phyloP scores from a whole-genome alignment of 2,888 invertebrate species.

The Melolontha melolontha region DNA sequence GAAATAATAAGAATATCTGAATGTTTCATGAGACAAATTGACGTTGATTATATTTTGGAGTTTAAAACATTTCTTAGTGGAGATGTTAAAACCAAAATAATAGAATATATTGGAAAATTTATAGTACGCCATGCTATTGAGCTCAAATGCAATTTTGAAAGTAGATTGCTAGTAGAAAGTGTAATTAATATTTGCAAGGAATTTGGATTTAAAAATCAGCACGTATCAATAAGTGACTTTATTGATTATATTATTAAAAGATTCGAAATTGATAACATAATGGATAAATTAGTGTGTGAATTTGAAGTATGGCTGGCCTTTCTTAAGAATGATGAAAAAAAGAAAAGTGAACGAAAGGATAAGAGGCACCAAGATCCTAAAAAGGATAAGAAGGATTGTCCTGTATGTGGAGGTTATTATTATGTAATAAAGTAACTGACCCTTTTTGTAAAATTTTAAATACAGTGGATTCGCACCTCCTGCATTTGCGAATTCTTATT shows the following conservation, averaged over 20 bases:
- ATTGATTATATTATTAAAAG: background rate
- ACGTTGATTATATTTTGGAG: background rate
- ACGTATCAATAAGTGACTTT: background rate
- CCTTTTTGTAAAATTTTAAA: too few species aligned
- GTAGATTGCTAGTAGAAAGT: background rate
- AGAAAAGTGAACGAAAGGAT: background rate
- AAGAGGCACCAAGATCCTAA: background rate
- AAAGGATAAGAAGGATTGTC: conserved; percentile 11
- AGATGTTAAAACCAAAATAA: conserved; percentile 1
- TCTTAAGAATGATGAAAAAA: background rate
- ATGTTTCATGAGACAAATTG: conserved; percentile 7
- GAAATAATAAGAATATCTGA: conserved; percentile 22
- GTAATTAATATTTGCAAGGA: background rate
- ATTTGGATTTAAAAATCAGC: conserved; percentile 14
- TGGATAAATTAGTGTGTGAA: conserved; percentile 4
- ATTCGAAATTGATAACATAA: background rate
- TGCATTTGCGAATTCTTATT: too few species aligned
- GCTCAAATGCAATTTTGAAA: background rate
- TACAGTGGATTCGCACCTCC: too few species aligned
- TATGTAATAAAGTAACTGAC: background rate
- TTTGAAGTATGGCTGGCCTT: conserved; percentile 7
- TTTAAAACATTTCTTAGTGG: background rate
- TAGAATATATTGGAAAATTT: conserved; percentile 1
- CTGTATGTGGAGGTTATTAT: conserved; percentile 31
- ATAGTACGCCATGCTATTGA: conserved; percentile 4